Base-by-base conservation (phyloP, 2,113 vertebrate species). In the Sciurus niger region DNA sequence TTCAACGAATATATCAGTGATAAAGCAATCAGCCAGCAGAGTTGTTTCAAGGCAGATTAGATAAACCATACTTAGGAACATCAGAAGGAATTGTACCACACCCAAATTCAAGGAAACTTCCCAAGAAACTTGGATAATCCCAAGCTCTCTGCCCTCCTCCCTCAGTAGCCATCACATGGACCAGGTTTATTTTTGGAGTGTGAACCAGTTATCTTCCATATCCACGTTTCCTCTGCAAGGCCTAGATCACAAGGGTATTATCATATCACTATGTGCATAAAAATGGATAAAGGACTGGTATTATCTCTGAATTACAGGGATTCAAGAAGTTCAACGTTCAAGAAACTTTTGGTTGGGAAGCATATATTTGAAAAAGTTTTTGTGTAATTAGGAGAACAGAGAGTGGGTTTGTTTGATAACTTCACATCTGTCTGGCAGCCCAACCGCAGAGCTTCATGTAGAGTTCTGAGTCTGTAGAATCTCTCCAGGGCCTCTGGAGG, bases 21-120 rank as follows among this genome's bases (percentile, higher is more conserved):
- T 87, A 76, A 97, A 34, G 78, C 67, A 89, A 12, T 73, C n/a
- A 22, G 67, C 85, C 65, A 84, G 28, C 70, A 68, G 46, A 51
- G 63, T 79, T 74, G 6, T 85, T 85, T 96, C 73, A 82, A 89
- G 46, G 46, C 40, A 86, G 92, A 93, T 96, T 84, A 96, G 88
- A 86, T 92, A 96, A 91, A 79, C 48, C 43, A 32, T 53, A n/a
- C 53, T 84, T 85, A 48, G 90, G n/a, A 93, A 89, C 28, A 55
- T 53, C 58, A 63, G 58, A 94, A 80, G 37, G 60, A 88, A 76
- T 84, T 40, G 30, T n/a, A 40, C 43, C 18, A 79, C 46, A 82
- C 1, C 82, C 92, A 73, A 73, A 95, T 94, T 87, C 76, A 89
- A 95, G 46, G 82, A 68, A 76, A 65, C 51, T 76, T 95, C 58